These are phyloP conservation scores for Diadumene lineata DNA, from an alignment of 92 coral and sea anemone species.

Conservation along the genomic window DNA sequence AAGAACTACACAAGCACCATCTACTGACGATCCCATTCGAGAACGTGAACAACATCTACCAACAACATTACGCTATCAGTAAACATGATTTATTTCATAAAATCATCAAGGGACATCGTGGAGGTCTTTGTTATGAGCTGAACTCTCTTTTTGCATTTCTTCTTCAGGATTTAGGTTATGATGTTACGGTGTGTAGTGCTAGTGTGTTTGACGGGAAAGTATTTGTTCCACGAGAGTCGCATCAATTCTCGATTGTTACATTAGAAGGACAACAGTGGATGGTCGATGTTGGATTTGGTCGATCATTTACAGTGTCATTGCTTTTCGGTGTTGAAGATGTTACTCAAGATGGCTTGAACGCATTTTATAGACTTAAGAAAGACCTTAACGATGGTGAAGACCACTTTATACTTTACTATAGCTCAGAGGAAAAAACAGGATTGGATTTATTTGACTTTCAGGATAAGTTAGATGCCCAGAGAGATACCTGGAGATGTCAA, in stretches of 20 bases:
- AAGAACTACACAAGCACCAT: constrained; percentile 42
- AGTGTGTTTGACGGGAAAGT: not conserved
- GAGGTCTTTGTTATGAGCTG: constrained; percentile 57
- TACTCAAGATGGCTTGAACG: constrained; percentile 39
- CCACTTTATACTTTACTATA: constrained; percentile 5
- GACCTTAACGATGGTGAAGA: constrained; percentile 4
- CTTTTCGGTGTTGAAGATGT: constrained; percentile 25
- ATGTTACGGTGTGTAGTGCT: constrained; percentile 10
- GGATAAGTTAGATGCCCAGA: not conserved
- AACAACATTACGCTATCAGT: constrained; percentile 24
- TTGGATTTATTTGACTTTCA: not conserved
- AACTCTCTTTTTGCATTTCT: constrained; percentile 46
- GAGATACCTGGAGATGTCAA: constrained; percentile 5
- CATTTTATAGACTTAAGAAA: constrained; percentile 41
- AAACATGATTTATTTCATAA: constrained; percentile 52
- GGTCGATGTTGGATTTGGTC: constrained; percentile 58
- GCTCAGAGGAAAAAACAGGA: not conserved
- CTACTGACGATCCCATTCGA: constrained; percentile 56
- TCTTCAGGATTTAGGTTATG: constrained; percentile 42
- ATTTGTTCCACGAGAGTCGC: not conserved
- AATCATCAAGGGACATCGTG: constrained; percentile 46
- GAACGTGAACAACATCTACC: constrained; percentile 41
- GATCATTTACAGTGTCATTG: constrained; percentile 26
- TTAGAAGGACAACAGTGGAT: constrained; percentile 31
- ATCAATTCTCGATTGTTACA: constrained; percentile 16